These are phyloP conservation scores for Acanthurus tractus DNA, from an alignment of 2,797 vertebrate species.

Conservation along the genomic window DNA sequence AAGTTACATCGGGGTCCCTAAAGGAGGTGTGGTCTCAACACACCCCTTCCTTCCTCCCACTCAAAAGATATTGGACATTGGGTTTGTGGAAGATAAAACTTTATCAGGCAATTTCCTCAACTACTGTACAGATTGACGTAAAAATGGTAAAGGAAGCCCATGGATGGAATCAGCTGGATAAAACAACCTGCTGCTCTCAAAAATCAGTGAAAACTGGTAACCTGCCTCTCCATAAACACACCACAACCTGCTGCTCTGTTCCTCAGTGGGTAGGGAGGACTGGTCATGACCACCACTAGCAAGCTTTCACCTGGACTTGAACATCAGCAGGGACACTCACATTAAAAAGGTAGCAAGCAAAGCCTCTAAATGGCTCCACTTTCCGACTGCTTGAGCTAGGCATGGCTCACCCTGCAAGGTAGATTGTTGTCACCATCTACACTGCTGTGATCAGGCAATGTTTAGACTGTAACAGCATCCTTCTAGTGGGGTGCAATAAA, in stretches of 20 bases:
- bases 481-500: neutral
- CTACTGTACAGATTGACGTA: neutral
- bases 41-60: neutral
- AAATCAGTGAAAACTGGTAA: neutral
- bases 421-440: neutral
- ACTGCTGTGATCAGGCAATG: neutral
- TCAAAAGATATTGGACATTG: neutral
- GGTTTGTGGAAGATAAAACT: neutral
- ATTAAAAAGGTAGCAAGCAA: neutral
- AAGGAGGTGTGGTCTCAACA: neutral
- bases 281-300: neutral
- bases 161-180: neutral
- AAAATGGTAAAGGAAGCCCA: neutral
- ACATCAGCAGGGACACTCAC: neutral
- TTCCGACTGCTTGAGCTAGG: neutral
- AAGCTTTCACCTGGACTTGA: neutral
- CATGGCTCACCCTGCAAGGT: neutral
- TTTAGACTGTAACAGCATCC: neutral
- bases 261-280: too few species aligned
- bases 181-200: neutral
- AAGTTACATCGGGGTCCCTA: neutral
- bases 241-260: too few species aligned
- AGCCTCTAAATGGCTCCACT: neutral
- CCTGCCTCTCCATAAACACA: neutral
- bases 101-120: neutral